Evolutionary conservation across 2,888 invertebrate genomes (phyloP).

Genomic region (Luperina testacea): DNA sequence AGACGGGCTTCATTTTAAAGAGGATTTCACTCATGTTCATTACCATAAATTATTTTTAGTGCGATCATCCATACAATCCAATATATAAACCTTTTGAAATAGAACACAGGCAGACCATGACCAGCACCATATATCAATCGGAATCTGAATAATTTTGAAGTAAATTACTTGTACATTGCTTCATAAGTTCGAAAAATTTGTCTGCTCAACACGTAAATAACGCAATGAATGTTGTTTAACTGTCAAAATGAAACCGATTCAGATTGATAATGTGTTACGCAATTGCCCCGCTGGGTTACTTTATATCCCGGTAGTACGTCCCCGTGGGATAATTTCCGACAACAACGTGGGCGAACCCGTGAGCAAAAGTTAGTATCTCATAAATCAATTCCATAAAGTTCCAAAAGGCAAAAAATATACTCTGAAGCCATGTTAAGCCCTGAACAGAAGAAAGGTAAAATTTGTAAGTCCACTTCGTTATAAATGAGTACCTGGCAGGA

Average conservation of each 20-base stretch:
- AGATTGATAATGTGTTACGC: too few species aligned
- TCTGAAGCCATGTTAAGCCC: constrained; percentile 19
- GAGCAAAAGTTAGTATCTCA: not conserved
- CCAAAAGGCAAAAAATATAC: not conserved
- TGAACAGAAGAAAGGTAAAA: constrained; percentile 54
- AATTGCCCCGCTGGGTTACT: not conserved
- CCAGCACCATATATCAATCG: too few species aligned
- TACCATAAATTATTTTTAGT: not conserved
- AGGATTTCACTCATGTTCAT: not conserved
- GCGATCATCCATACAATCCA: not conserved
- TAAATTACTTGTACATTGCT: too few species aligned
- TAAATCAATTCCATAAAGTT: not conserved
- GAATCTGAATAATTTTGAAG: too few species aligned
- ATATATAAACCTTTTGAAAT: too few species aligned
- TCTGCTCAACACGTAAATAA: too few species aligned
- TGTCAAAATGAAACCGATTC: too few species aligned
- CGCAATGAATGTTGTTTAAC: too few species aligned
- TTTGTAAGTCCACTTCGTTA: constrained; percentile 72
- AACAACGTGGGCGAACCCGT: not conserved
- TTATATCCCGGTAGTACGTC: not conserved
- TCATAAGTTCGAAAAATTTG: too few species aligned
- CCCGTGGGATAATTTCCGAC: not conserved
- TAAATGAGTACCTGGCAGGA: constrained; percentile 78
- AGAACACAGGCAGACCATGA: too few species aligned
- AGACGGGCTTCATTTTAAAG: not conserved